Evolutionary conservation across 2,113 vertebrate species (phyloP).

Genomic region (Psettodes erumei): DNA sequence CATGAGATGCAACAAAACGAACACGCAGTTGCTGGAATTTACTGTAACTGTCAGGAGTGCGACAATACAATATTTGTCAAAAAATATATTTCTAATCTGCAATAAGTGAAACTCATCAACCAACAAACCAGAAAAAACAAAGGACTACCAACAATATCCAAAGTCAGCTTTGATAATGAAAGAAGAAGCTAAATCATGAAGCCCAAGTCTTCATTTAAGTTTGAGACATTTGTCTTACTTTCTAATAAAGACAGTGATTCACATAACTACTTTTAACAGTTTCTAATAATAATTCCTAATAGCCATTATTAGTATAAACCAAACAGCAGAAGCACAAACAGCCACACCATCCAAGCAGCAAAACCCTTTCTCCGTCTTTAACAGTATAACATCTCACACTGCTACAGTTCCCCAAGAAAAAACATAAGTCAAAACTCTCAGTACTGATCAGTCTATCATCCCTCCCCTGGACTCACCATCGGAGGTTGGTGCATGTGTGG

Average conservation of each 20-base stretch:
- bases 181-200: neutral
- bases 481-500: conserved; percentile 77
- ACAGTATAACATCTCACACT: neutral
- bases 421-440: neutral
- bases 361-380: neutral
- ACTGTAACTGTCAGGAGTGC: neutral
- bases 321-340: neutral
- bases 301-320: neutral
- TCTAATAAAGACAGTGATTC: neutral
- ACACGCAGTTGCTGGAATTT: neutral
- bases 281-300: too few species aligned
- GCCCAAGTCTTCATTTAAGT: neutral
- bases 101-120: neutral
- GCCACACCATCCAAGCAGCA: neutral
- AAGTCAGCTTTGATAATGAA: neutral
- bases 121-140: conserved; percentile 1
- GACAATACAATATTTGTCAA: neutral
- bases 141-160: neutral
- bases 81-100: neutral
- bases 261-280: neutral
- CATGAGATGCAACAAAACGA: neutral
- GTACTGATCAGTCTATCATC: neutral
- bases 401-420: too few species aligned
- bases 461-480: conserved; percentile 60
- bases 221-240: neutral